These are phyloP conservation scores for Epizoanthus stellaris DNA, from an alignment of 92 coral and sea anemone genomes.

Conservation along the genomic window DNA sequence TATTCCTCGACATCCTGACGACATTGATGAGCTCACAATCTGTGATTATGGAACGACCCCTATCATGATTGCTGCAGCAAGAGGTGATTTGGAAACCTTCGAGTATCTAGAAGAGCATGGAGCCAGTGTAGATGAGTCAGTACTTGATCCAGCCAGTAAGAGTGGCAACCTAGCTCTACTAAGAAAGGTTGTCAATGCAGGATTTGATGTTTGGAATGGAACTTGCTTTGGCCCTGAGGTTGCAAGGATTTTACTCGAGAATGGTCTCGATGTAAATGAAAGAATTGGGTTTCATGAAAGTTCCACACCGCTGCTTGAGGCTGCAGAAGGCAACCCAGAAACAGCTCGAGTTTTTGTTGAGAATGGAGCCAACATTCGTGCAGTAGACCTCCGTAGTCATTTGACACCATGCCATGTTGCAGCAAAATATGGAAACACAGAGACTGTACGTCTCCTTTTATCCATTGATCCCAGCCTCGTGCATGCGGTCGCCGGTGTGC, in stretches of 20 bases:
- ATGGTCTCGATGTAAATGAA: slow-evolving; percentile 3
- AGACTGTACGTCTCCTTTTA: slow-evolving; percentile 15
- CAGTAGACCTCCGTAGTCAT: background rate
- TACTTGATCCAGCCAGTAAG: too few species aligned
- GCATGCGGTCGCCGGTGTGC: background rate
- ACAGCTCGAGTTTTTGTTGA: background rate
- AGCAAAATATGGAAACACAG: slow-evolving; percentile 9
- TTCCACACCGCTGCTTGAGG: slow-evolving; percentile 2
- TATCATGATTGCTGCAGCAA: too few species aligned
- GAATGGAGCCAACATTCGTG: background rate
- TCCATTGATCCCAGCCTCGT: background rate
- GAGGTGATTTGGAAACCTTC: too few species aligned
- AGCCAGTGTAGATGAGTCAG: too few species aligned
- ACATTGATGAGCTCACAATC: too few species aligned
- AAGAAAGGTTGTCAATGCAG: too few species aligned
- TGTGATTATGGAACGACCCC: too few species aligned
- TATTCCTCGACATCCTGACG: too few species aligned
- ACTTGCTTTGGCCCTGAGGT: background rate
- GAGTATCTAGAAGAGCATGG: too few species aligned
- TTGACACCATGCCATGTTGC: background rate
- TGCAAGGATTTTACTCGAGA: background rate
- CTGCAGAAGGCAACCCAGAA: background rate
- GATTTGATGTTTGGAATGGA: too few species aligned
- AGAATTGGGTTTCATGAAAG: background rate
- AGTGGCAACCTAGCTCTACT: too few species aligned